A percentile compares a stretch with the other conserved stretches of the same genome.
Conservation (phyloP, 2,113 vertebrate genomes). For the Elephantulus edwardii region DNA sequence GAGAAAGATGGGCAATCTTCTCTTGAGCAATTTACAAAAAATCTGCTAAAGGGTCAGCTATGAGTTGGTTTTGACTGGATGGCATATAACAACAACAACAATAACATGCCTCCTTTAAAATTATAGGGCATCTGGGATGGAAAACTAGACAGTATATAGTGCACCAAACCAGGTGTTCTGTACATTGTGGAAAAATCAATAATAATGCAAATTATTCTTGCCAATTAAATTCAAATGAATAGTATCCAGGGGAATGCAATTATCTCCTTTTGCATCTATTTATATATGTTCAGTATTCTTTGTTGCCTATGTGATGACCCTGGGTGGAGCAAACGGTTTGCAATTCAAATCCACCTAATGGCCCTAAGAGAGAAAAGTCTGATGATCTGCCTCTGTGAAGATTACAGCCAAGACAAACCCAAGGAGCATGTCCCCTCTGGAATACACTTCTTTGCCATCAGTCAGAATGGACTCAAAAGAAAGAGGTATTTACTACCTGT, state of each 20-base stretch:
- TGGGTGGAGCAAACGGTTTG: background rate
- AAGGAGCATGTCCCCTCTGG: background rate
- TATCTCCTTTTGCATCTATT: conserved; percentile 32
- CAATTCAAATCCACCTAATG: background rate
- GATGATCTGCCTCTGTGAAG: background rate
- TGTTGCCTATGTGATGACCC: background rate
- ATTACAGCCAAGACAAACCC: background rate
- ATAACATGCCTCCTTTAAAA: background rate
- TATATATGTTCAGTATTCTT: conserved; percentile 23
- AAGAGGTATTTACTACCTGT: background rate
- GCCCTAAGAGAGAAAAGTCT: background rate
- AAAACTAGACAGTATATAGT: background rate
- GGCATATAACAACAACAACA: too few relatives aligned
- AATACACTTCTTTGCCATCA: background rate
- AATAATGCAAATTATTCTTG: conserved; percentile 23
- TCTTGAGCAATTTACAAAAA: too few relatives aligned
- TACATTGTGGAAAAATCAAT: conserved; percentile 9
- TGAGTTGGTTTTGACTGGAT: too few relatives aligned
- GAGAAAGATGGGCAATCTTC: too few relatives aligned
- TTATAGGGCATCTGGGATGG: background rate
- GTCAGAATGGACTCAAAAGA: background rate
- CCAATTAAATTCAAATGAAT: background rate
- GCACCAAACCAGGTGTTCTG: background rate
- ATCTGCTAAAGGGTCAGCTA: too few relatives aligned
- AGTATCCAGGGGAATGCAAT: background rate